Evolutionary conservation across 2,888 invertebrate genomes (phyloP), one percentile per base, ranked within the genome.

Genomic region (Eupithecia inturbata): DNA sequence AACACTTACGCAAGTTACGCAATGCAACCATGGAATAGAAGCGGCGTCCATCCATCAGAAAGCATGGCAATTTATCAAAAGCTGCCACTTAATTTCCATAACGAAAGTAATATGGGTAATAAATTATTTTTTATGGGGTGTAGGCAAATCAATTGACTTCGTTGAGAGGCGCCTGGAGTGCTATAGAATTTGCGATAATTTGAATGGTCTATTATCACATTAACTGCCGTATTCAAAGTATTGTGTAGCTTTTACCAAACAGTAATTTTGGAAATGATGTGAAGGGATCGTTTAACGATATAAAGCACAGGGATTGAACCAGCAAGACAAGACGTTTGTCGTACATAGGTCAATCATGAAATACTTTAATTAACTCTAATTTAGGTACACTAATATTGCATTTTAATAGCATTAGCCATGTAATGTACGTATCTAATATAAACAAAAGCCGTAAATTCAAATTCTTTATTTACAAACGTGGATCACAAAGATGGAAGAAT

Each of bases 1-100:
- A 31, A 31, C 31, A 62, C 62, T 31, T 31, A 31, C 6, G 28
- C 28, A 62, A 62, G 19, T 63, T 33, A 33, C 63, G 63, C 22
- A 33, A 64, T 39, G 64, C 64, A 57, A 73, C 68, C 71, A 71
- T 74, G 31, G 71, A 62, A 22, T 75, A 10, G 69, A 69, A 75
- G 71, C 71, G 41, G 70, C 69, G 63, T 72, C 45, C 79, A 79
- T 80, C 80, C 75, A 80, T 80, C 79, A 80, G 77, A 72, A 60
- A 73, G 73, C 74, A 72, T 69, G 66, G 73, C 73, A 71, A 80
- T 80, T 77, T 76, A 76, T 80, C 80, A 79, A 73, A 73, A 69
- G 73, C 72, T 70, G 71, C 76, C 73, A 79, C 76, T 77, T 79
- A 76, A 77, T 76, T 78, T 77, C 72, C 75, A 74, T 63, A 68